Evolutionary conservation across 2,113 vertebrate species (phyloP), one percentile per base, ranked within the genome.

Genomic region (Astatoreochromis straeleni): DNA sequence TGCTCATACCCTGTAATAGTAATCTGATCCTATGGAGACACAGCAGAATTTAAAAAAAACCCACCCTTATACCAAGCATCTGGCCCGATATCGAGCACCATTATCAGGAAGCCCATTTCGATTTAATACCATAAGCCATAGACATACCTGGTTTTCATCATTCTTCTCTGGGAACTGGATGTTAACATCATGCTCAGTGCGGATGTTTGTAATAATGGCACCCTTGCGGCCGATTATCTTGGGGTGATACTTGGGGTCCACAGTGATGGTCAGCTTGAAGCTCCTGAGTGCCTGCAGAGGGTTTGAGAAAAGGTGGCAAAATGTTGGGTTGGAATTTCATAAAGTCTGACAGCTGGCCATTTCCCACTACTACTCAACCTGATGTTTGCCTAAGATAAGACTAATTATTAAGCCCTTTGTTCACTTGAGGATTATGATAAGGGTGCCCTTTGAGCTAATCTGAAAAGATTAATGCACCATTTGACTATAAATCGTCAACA

Each of bases 141-240:
- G 21, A 45, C 21, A 4, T 92, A 99, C 99, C 98, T 99, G 99
- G 94, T 95, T 98, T 87, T 98, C 98, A 68, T 99, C 98, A 17
- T 97, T 98, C 96, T 99, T 99, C 86, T 99, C 99, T 0, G 98
- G 99, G 87, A 99, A 99, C 93, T 99, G 99, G 94, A 99, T 98
- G 96, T 98, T 99, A 24, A 99, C 99, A 4, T 99, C 98, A 2
- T 99, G 98, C 49, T 98, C 97, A 17, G 96, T 95, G 88, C 98
- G 98, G 95, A 99, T 99, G 87, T 96, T 98, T 16, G 98, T 99
- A 89, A 99, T 99, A 87, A 98, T 97, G 16, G 98, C 97, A 54
- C 99, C 99, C 91, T 99, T 99, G n/a, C 99, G 97, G 10, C 99
- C 99, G 5, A 99, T 99, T 92, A 99, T 99, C 92, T 99, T 99